Evolutionary conservation across 2,888 invertebrate species (phyloP), one percentile per base, ranked within the genome.

Genomic region (Stenotaenia linearis): DNA sequence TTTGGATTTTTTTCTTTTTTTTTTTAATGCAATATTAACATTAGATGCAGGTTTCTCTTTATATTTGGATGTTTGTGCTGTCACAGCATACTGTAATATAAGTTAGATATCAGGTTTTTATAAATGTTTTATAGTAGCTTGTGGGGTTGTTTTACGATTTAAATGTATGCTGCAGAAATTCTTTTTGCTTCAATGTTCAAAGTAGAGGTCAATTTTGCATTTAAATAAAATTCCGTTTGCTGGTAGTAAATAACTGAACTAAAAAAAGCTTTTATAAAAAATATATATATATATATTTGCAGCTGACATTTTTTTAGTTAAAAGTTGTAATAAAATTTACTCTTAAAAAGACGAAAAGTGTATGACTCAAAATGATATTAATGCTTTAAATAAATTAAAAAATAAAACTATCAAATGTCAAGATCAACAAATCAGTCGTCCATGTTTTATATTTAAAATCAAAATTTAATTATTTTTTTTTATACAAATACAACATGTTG

Each of bases 91-190:
- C 28, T 69, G 69, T 69, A 69, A 69, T 15, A 69, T 69, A 69
- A 69, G 69, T 69, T 69, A 69, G 25, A n/a, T 69, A 28, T 69
- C 69, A 69, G 69, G 69, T 69, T 69, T n/a, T 69, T 69, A 69
- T 69, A 69, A 69, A 69, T 28, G 69, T 69, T 69, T 69, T 69
- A 69, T 69, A 69, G 69, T 69, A 69, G 61, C 23, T 61, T 69
- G 69, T 69, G 28, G 69, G 69, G n/a, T 69, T 69, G 69, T 69
- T 69, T 69, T 69, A 28, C 69, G 25, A 69, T 69, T 69, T 69
- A 69, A 23, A 69, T 69, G 69, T 69, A 69, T 23, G 15, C 69
- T 69, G 69, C 69, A 25, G 28, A 28, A 69, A 25, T 69, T 28
- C 28, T 25, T 25, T 69, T 69, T 69, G 69, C 69, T 69, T 69